Evolutionary conservation across 1,140 invertebrate species (phyloP).

Genomic region (Drosophila tsacasi): DNA sequence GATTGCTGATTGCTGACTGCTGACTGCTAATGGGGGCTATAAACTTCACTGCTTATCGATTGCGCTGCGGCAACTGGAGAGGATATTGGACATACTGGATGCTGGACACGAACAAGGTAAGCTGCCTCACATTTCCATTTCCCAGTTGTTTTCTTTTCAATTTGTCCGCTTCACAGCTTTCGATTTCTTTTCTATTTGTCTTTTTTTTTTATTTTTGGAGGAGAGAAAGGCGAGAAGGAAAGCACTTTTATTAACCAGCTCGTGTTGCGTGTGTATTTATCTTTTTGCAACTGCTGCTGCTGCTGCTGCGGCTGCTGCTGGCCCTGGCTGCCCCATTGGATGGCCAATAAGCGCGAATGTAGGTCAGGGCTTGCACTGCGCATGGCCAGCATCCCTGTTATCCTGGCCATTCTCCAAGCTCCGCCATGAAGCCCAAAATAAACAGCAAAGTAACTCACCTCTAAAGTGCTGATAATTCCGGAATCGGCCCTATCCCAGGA

Average conservation of each 20-base stretch:
- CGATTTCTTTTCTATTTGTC: background rate
- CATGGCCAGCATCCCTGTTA: slow-evolving; percentile 62
- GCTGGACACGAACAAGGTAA: slow-evolving; percentile 6
- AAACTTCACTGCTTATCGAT: slow-evolving; percentile 28
- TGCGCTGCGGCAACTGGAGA: slow-evolving; percentile 6
- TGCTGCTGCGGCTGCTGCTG: slow-evolving; percentile 27
- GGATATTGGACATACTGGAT: slow-evolving; percentile 26
- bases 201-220: background rate
- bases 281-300: slow-evolving; percentile 45
- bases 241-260: slow-evolving; percentile 44
- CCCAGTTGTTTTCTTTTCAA: background rate
- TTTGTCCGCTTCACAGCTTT: slow-evolving; percentile 22
- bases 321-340: slow-evolving; percentile 62
- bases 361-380: slow-evolving; percentile 73
- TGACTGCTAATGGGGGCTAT: slow-evolving; percentile 5
- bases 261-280: slow-evolving; percentile 59
- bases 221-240: slow-evolving; percentile 12
- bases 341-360: slow-evolving; percentile 78
- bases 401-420: slow-evolving; percentile 5
- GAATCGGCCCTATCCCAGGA: background rate
- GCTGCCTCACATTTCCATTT: slow-evolving; percentile 8
- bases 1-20: slow-evolving; percentile 1
- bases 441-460: slow-evolving; percentile 22
- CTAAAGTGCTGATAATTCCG: background rate
- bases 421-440: slow-evolving; percentile 1